Evolutionary conservation across 2,888 invertebrate genomes (phyloP).

Genomic region (Tetragonisca angustula): DNA sequence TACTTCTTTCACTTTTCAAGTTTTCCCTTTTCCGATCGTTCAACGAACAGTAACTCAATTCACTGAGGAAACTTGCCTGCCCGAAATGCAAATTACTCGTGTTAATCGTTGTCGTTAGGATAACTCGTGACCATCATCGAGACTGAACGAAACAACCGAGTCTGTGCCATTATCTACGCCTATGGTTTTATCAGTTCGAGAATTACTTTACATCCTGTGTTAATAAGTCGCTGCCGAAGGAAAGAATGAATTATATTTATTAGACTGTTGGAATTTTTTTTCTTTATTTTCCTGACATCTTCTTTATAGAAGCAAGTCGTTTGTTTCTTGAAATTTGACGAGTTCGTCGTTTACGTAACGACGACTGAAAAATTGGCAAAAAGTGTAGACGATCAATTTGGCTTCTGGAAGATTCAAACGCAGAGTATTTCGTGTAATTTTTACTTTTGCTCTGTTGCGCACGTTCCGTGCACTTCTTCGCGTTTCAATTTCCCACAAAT

Average conservation of each 20-base stretch:
- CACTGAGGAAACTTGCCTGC: background rate
- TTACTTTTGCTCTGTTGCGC: no score
- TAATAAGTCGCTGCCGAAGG: constrained; percentile 19
- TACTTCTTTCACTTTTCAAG: background rate
- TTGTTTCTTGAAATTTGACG: no score
- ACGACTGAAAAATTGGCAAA: no score
- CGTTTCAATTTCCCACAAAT: no score
- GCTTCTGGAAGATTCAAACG: no score
- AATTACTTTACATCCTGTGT: background rate
- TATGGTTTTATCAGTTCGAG: background rate
- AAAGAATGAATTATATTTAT: constrained; percentile 9
- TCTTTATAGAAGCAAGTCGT: no score
- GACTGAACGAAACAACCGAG: background rate
- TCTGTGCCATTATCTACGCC: background rate
- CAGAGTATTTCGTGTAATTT: no score
- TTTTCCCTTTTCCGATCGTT: constrained; percentile 13
- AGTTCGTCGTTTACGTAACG: no score
- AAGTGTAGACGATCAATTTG: no score
- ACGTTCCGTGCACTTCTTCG: no score
- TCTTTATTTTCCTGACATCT: background rate
- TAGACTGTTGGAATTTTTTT: no score
- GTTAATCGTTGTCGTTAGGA: constrained; percentile 5
- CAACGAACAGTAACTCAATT: background rate
- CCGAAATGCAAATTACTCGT: constrained; percentile 13
- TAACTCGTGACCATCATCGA: constrained; percentile 1